Conservation (phyloP, 2,888 invertebrate species). For the Folsomia manolachei region DNA sequence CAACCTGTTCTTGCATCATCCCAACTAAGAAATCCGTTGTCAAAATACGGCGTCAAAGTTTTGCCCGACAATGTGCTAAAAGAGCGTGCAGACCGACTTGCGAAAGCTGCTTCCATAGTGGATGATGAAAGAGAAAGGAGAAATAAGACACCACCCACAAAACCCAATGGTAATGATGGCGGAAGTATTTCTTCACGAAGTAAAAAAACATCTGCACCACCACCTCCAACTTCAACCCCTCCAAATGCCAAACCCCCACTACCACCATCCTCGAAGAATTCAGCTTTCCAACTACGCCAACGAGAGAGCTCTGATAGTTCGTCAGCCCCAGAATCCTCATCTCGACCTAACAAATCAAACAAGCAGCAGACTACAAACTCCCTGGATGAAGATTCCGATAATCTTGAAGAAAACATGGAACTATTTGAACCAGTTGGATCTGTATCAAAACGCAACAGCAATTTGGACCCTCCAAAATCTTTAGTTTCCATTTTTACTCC, state of each 20-base stretch:
- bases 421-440: conserved; percentile 38
- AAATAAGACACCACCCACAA: background rate
- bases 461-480: conserved; percentile 13
- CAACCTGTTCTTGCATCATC: conserved; percentile 18
- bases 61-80: conserved; percentile 47
- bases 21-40: conserved; percentile 36
- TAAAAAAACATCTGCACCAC: conserved; percentile 30
- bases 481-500: background rate
- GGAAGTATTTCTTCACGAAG: background rate
- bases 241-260: background rate
- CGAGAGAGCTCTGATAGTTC: background rate
- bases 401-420: conserved; percentile 49
- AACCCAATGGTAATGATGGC: background rate
- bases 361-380: conserved; percentile 14
- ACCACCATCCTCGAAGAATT: conserved; percentile 1
- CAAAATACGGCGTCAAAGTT: conserved; percentile 49
- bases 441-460: background rate
- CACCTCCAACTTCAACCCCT: background rate
- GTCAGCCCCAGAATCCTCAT: background rate
- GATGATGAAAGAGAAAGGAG: conserved; percentile 16
- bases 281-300: background rate
- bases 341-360: conserved; percentile 2
- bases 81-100: conserved; percentile 35
- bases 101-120: conserved; percentile 19
- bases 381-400: conserved; percentile 42